Evolutionary conservation across 2,797 vertebrate genomes (phyloP).

Genomic region (Rhinophrynus dorsalis): DNA sequence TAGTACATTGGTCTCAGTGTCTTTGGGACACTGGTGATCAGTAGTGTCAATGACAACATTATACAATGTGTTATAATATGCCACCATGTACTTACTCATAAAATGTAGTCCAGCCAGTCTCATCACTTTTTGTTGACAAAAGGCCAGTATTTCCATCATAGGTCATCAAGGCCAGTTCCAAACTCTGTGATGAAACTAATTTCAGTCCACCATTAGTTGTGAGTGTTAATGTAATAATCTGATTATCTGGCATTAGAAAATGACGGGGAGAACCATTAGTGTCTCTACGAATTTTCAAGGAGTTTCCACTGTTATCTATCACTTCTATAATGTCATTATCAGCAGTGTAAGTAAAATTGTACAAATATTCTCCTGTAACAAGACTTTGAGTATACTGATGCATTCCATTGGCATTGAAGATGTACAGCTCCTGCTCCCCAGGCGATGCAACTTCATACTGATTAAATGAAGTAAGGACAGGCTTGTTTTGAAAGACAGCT

Average conservation of each 20-base stretch:
- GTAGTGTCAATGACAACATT: too few species aligned
- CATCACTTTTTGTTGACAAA: constrained; percentile 93
- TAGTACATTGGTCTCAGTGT: too few species aligned
- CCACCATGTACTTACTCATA: constrained; percentile 84
- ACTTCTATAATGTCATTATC: constrained; percentile 84
- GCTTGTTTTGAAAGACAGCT: constrained; percentile 90
- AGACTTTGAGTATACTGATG: constrained; percentile 94
- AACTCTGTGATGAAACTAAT: constrained; percentile 85
- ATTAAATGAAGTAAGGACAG: constrained; percentile 79
- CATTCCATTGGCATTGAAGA: constrained; percentile 91
- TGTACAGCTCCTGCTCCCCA: constrained; percentile 92
- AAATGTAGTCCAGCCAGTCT: constrained; percentile 98
- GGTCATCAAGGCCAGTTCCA: constrained; percentile 92
- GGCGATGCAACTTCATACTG: constrained; percentile 95
- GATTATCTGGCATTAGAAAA: constrained; percentile 92
- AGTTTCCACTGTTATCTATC: constrained; percentile 92
- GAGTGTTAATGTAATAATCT: constrained; percentile 90
- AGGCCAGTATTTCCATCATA: constrained; percentile 92
- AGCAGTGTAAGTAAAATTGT: constrained; percentile 91
- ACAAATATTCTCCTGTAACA: constrained; percentile 92
- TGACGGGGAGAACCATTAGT: constrained; percentile 84
- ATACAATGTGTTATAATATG: background rate
- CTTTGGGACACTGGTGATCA: too few species aligned
- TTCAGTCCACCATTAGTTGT: constrained; percentile 87
- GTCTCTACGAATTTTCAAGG: constrained; percentile 87